Conservation (phyloP, 2,888 invertebrate genomes). For the Rhodophaea formosa region DNA sequence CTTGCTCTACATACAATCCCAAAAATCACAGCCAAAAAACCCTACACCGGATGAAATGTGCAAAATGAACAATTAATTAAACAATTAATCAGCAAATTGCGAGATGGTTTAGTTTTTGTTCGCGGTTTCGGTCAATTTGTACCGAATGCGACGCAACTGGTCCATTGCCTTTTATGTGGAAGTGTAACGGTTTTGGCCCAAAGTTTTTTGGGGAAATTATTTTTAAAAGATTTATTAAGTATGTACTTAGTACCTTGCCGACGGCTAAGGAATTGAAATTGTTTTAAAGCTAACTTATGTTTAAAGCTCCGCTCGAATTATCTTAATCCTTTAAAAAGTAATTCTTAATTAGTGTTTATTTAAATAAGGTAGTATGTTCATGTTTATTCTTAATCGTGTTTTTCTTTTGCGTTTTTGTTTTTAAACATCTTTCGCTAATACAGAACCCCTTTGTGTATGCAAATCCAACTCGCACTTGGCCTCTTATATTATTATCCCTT, state of each 20-base stretch:
- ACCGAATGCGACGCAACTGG: conserved; percentile 40
- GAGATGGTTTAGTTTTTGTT: conserved; percentile 72
- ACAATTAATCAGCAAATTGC: conserved; percentile 80
- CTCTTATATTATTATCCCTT: too few relatives aligned
- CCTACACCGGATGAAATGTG: conserved; percentile 43
- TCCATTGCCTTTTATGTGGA: conserved; percentile 37
- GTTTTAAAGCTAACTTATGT: too few relatives aligned
- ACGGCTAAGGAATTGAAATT: background rate
- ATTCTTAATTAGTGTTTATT: too few relatives aligned
- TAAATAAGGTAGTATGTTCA: too few relatives aligned
- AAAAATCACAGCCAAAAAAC: conserved; percentile 38
- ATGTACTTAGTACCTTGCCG: background rate
- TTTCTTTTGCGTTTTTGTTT: too few relatives aligned
- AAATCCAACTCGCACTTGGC: too few relatives aligned
- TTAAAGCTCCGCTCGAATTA: too few relatives aligned
- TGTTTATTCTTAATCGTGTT: too few relatives aligned
- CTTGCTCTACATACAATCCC: background rate
- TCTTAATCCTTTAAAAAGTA: too few relatives aligned
- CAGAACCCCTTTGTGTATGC: too few relatives aligned
- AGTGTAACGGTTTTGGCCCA: conserved; percentile 16
- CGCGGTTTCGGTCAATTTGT: conserved; percentile 65
- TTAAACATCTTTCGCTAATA: too few relatives aligned
- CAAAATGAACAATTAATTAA: conserved; percentile 75
- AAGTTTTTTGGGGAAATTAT: background rate
- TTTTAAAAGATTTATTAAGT: conserved; percentile 9